Evolutionary conservation across 2,888 invertebrate genomes (phyloP).

Genomic region (Adineta ricciae): DNA sequence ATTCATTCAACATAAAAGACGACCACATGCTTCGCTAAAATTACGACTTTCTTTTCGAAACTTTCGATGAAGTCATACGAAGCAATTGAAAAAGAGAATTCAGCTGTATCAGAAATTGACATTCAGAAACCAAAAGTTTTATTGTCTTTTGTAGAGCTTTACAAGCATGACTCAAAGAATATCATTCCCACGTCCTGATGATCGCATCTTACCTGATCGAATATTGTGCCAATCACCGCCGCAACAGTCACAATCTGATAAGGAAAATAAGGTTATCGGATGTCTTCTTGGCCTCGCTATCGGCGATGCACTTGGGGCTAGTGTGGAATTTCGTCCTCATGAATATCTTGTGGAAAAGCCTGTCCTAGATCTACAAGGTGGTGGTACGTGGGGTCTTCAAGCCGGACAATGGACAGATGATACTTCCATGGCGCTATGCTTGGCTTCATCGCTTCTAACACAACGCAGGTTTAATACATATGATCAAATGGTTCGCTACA

Average conservation of each 20-base stretch:
- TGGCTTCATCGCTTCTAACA: neutral
- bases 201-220: neutral
- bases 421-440: neutral
- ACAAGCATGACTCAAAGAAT: neutral
- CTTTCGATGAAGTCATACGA: too few species aligned
- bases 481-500: neutral
- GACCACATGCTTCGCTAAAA: too few species aligned
- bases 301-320: neutral
- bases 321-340: neutral
- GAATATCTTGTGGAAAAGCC: neutral
- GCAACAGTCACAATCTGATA: neutral
- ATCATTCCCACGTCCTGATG: neutral
- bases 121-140: too few species aligned
- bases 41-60: too few species aligned
- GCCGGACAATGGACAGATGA: neutral
- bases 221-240: neutral
- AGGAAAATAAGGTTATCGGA: neutral
- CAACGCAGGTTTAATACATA: neutral
- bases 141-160: too few species aligned
- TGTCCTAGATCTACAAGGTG: neutral
- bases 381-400: neutral
- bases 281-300: neutral
- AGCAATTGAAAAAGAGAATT: too few species aligned
- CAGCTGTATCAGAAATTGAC: too few species aligned
- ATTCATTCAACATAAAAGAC: too few species aligned